Evolutionary conservation across 2,797 vertebrate species (phyloP), one percentile per base, ranked within the genome.

Genomic region (Enteromius anoplus): DNA sequence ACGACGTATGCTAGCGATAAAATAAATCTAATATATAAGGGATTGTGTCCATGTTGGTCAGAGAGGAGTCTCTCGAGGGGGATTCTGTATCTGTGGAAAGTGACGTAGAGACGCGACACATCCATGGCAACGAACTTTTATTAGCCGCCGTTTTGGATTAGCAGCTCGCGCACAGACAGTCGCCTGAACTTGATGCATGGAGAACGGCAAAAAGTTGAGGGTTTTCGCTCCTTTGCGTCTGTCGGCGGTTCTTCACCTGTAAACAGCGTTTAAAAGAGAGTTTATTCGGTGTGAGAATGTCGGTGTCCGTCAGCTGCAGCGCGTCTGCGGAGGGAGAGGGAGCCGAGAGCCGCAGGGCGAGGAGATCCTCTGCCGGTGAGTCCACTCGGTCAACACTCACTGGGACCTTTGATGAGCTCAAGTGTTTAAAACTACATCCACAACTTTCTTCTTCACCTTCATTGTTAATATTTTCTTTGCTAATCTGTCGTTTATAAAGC

Each of bases 121-220:
- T 21, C 83, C 81, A 79, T 86, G 45, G 82, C n/a, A 86, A 88
- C 87, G 53, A 69, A 78, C 81, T 76, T 76, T 53, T 64, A 75
- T 76, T n/a, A 72, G 21, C 32, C 5, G 45, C 12, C 55, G 68
- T 82, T 47, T 23, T 11, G 29, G 32, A 29, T n/a, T 42, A 34
- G 53, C 29, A 53, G 19, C n/a, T 55, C n/a, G 21, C n/a, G 53
- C 34, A n/a, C n/a, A 26, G 51, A 23, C 34, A 17, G 34, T 3
- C 8, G 34, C 34, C 12, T 3, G n/a, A 19, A 15, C 14, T 42
- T 17, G 23, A 5, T n/a, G 8, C 26, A 49, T 32, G 58, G 11
- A 21, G 55, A 32, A 34, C 37, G 51, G 37, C 17, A 26, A 26
- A 34, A 34, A 32, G 19, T 60, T 8, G 17, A 12, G 17, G 7